Evolutionary conservation across 2,797 vertebrate genomes (phyloP).

Genomic region (Paramormyrops hopkinsi): DNA sequence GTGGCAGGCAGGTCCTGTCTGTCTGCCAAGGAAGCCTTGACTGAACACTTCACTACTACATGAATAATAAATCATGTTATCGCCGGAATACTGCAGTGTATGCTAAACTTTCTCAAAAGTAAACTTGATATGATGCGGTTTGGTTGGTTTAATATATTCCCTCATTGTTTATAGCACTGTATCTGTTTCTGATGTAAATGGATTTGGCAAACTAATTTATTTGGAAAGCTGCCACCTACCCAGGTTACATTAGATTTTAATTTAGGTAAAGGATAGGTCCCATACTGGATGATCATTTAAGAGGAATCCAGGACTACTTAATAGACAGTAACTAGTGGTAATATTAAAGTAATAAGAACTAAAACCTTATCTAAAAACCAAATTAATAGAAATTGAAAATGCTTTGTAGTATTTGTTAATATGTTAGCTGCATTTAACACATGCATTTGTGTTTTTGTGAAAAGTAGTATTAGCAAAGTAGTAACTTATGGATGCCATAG

Average conservation of each 20-base stretch:
- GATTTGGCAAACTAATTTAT: not conserved
- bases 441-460: not conserved
- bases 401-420: not conserved
- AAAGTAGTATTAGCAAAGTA: not conserved
- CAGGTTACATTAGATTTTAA: not conserved
- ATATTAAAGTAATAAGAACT: not conserved
- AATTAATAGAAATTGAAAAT: not conserved
- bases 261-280: not conserved
- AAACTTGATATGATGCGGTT: not conserved
- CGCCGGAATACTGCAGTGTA: not conserved
- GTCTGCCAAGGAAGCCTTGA: not conserved
- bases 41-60: not conserved
- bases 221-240: not conserved
- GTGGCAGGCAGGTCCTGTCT: not conserved
- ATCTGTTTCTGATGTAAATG: slow-evolving; percentile 9
- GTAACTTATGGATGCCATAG: not conserved
- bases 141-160: not conserved
- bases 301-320: not conserved
- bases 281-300: not conserved
- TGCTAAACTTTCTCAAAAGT: not conserved
- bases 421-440: not conserved
- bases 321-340: not conserved
- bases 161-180: not conserved
- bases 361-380: not conserved
- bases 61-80: slow-evolving; percentile 5